Conservation (phyloP, 2,113 vertebrate species). For the Smithornis capensis region DNA sequence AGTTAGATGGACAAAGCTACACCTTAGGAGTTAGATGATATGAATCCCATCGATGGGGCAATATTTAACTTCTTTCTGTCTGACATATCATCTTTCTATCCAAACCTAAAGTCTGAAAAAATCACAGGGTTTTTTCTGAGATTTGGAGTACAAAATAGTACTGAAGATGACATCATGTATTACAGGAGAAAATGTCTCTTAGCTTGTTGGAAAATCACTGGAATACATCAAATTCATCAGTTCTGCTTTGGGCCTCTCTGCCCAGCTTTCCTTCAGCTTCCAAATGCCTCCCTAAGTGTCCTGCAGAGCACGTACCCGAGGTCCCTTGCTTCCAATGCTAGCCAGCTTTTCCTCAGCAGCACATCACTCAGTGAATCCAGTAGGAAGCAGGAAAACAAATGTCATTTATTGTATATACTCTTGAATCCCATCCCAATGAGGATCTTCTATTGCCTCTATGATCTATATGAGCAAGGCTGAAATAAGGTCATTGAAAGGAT, state of each 20-base stretch:
- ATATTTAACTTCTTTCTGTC: neutral
- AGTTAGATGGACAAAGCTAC: neutral
- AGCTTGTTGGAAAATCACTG: neutral
- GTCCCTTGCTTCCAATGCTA: neutral
- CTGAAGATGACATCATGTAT: neutral
- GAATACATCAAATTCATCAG: neutral
- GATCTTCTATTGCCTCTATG: neutral
- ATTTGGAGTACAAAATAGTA: neutral
- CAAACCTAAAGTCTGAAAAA: neutral
- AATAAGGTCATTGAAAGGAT: neutral
- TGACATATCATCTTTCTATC: neutral
- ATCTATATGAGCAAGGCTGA: neutral
- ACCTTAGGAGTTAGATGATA: neutral
- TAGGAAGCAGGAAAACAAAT: neutral
- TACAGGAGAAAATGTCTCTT: neutral
- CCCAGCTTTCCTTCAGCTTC: neutral
- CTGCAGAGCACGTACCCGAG: neutral
- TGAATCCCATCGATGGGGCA: neutral
- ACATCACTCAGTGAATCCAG: slow-evolving; percentile 3
- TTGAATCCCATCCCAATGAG: neutral
- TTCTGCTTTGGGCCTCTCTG: neutral
- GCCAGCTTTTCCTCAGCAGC: slow-evolving; percentile 29
- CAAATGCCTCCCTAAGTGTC: neutral
- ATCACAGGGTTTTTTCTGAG: neutral
- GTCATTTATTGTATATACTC: neutral